Percentiles rank a stretch among this genome's conserved stretches.
Conservation (phyloP, 2,797 vertebrate species). For the Meda fulgida region DNA sequence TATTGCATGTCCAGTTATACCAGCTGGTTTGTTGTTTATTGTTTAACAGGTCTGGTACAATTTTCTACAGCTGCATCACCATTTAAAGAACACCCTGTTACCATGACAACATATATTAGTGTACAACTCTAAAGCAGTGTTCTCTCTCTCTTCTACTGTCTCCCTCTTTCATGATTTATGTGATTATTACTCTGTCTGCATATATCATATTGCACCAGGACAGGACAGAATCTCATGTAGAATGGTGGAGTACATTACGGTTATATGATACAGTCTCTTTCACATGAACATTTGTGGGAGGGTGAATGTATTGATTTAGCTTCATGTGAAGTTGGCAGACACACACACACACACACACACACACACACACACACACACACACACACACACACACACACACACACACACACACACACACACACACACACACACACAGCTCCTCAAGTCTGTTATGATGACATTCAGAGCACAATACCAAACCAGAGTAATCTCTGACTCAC, state of each 20-base stretch:
- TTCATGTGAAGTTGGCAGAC: background rate
- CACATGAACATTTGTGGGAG: constrained; percentile 17
- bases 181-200: background rate
- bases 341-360: constrained; percentile 13
- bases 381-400: constrained; percentile 10
- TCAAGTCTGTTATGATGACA: constrained; percentile 34
- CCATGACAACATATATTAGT: constrained; percentile 17
- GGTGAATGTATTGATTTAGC: constrained; percentile 26
- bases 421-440: constrained; percentile 11
- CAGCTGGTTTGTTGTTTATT: background rate
- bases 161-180: background rate
- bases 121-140: background rate
- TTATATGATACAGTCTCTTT: constrained; percentile 30
- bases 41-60: background rate
- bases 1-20: background rate
- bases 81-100: constrained; percentile 4
- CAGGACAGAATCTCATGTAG: background rate
- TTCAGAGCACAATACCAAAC: constrained; percentile 47
- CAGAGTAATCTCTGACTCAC: constrained; percentile 50
- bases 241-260: background rate
- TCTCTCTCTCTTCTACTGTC: constrained; percentile 11
- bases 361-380: background rate
- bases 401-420: background rate
- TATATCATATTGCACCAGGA: constrained; percentile 18
- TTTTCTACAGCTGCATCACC: background rate